Conservation (phyloP, 2,888 invertebrate genomes). For the Phanerotoma sp. region DNA sequence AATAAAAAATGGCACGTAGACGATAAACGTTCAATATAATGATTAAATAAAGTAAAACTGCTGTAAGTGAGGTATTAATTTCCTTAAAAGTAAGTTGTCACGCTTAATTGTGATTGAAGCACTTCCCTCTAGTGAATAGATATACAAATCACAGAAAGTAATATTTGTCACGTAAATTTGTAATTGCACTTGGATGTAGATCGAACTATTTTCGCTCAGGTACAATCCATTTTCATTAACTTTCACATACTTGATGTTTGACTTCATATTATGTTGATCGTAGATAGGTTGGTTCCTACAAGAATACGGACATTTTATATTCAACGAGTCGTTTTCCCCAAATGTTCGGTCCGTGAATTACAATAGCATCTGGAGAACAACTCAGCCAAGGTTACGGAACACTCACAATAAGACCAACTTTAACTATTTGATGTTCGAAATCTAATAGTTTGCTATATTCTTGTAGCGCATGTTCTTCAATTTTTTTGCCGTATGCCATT, state of each 20-base stretch:
- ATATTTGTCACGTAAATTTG: conserved; percentile 16
- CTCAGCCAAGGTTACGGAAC: conserved; percentile 31
- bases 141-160: conserved; percentile 17
- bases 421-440: conserved; percentile 22
- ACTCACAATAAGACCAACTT: conserved; percentile 32
- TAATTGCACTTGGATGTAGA: conserved; percentile 20
- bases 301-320: conserved; percentile 32
- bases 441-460: conserved; percentile 28
- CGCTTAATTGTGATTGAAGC: neutral
- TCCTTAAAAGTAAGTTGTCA: neutral
- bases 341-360: conserved; percentile 27
- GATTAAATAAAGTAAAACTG: conserved; percentile 3
- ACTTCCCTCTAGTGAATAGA: conserved; percentile 24
- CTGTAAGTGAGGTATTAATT: neutral
- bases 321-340: conserved; percentile 34
- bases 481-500: conserved; percentile 32
- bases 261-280: conserved; percentile 6
- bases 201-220: conserved; percentile 20
- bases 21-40: conserved; percentile 1
- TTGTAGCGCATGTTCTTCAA: conserved; percentile 25
- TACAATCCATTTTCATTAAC: conserved; percentile 26
- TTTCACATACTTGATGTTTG: conserved; percentile 25
- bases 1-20: no score
- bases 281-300: conserved; percentile 24
- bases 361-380: conserved; percentile 33